Conservation (phyloP, 2,888 invertebrate genomes). For the Archips xylosteana region DNA sequence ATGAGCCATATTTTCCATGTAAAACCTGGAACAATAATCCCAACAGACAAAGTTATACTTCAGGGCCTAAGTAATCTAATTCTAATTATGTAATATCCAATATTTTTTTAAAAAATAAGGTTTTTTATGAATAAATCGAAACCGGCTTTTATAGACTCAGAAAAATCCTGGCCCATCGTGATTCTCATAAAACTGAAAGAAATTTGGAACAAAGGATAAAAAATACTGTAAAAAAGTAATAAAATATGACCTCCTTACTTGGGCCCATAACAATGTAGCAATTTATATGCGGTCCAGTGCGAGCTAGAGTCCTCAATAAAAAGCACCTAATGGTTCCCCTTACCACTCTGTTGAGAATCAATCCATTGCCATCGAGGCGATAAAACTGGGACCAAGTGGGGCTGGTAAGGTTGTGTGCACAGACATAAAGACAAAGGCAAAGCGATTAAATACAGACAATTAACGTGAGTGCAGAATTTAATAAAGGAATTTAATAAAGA, state of each 20-base stretch:
- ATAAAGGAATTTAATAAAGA: too few relatives aligned
- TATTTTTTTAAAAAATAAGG: too few relatives aligned
- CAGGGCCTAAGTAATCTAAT: too few relatives aligned
- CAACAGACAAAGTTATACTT: too few relatives aligned
- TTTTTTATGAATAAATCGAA: neutral
- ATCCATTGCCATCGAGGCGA: constrained; percentile 55
- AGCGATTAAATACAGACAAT: too few relatives aligned
- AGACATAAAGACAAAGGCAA: neutral
- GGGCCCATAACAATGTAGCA: constrained; percentile 37
- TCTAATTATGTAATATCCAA: too few relatives aligned
- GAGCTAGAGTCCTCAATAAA: constrained; percentile 47
- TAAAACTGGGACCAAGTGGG: constrained; percentile 47
- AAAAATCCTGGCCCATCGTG: neutral
- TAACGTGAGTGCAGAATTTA: too few relatives aligned
- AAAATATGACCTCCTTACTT: constrained; percentile 24
- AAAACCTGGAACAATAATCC: too few relatives aligned
- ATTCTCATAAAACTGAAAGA: constrained; percentile 2
- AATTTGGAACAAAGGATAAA: constrained; percentile 4
- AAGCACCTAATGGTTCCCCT: constrained; percentile 50
- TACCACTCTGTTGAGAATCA: constrained; percentile 56
- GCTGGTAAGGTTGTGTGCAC: constrained; percentile 18
- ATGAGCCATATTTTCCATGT: too few relatives aligned
- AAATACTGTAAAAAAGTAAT: constrained; percentile 19
- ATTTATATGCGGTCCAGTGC: constrained; percentile 40
- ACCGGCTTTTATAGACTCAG: neutral